These are phyloP conservation scores for Tetraneura akinire DNA, from an alignment of 1,140 invertebrate species.

Conservation along the genomic window DNA sequence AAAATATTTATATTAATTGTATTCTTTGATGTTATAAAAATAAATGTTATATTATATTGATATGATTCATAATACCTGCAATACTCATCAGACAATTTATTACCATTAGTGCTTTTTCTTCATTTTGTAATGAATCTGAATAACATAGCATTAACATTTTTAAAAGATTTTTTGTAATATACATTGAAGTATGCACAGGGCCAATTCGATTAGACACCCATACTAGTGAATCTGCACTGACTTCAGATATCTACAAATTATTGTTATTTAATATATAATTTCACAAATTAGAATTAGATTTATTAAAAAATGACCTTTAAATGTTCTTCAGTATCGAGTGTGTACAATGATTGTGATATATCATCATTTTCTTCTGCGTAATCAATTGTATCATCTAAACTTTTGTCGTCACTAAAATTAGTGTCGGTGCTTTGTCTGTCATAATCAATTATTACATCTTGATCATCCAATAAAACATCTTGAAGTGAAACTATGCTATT, in stretches of 20 bases:
- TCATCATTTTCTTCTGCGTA: conserved; percentile 4
- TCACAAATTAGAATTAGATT: neutral
- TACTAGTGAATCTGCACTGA: conserved; percentile 85
- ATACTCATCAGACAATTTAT: conserved; percentile 86
- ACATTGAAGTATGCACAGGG: conserved; percentile 87
- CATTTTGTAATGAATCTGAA: conserved; percentile 76
- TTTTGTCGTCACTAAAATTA: conserved; percentile 44
- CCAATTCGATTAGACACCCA: conserved; percentile 93
- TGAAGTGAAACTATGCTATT: conserved; percentile 45
- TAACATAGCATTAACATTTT: conserved; percentile 94
- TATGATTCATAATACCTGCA: conserved; percentile 63
- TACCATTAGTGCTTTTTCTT: conserved; percentile 79
- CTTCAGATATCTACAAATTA: conserved; percentile 74
- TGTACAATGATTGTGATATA: neutral
- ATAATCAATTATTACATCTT: conserved; percentile 44
- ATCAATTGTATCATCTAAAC: conserved; percentile 6
- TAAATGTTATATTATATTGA: neutral
- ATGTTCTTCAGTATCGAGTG: conserved; percentile 26
- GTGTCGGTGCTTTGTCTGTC: conserved; percentile 42
- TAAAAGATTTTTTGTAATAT: conserved; percentile 87
- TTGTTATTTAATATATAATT: neutral
- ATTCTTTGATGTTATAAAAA: neutral
- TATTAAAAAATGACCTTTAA: neutral
- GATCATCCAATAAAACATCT: conserved; percentile 47
- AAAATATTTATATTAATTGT: conserved; percentile 55